Percentiles rank a stretch among this genome's conserved stretches.
Conservation (phyloP, 2,888 invertebrate species). For the Microdon myrmicae region DNA sequence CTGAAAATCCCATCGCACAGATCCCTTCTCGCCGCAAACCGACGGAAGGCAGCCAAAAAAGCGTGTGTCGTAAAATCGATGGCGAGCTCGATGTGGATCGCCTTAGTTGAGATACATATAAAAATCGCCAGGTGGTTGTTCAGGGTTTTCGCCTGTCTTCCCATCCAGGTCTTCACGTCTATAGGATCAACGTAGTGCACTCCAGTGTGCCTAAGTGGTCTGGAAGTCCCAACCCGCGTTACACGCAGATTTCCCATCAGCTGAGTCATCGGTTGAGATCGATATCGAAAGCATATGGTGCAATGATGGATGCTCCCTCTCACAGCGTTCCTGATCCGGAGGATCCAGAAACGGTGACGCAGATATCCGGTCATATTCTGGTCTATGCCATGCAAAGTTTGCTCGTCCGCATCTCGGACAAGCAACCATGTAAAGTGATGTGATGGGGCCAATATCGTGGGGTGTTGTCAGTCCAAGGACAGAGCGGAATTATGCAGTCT, state of each 20-base stretch:
- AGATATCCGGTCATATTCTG: background rate
- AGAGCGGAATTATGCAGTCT: background rate
- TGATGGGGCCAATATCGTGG: background rate
- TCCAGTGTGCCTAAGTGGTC: slow-evolving; percentile 39
- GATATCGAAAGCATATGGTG: slow-evolving; percentile 25
- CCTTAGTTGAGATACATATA: slow-evolving; percentile 53
- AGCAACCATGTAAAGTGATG: slow-evolving; percentile 3
- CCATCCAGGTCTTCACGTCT: slow-evolving; percentile 20
- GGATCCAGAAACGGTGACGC: slow-evolving; percentile 1
- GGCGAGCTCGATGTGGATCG: slow-evolving; percentile 39
- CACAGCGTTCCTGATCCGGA: background rate
- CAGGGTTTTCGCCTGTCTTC: slow-evolving; percentile 32
- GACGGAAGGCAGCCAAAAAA: slow-evolving; percentile 54
- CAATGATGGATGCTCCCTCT: slow-evolving; percentile 26
- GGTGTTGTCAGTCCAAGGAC: background rate
- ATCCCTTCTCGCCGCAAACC: slow-evolving; percentile 56
- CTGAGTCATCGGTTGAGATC: slow-evolving; percentile 10
- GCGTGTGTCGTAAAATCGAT: slow-evolving; percentile 46
- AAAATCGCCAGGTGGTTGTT: slow-evolving; percentile 55
- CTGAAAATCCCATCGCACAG: slow-evolving; percentile 50
- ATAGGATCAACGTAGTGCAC: slow-evolving; percentile 53
- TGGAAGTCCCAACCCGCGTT: slow-evolving; percentile 10
- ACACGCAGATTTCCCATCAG: slow-evolving; percentile 56
- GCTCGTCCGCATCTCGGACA: background rate
- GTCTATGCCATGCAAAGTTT: slow-evolving; percentile 2